Base-by-base conservation (phyloP, 2,797 vertebrate genomes). In the Cirrhinus molitorella region DNA sequence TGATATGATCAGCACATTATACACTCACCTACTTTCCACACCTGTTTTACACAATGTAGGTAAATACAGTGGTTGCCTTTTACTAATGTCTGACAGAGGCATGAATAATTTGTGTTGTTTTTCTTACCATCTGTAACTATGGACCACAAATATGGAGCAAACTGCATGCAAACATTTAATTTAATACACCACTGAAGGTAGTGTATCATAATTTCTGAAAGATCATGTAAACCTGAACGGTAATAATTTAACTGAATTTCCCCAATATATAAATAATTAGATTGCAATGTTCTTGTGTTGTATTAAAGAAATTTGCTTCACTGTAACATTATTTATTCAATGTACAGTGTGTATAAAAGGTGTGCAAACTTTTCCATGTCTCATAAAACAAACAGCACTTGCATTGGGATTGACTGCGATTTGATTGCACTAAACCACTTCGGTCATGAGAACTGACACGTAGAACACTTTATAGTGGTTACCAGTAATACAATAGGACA, bases 401-500 rank as follows among this genome's bases (percentile, higher is more conserved):
- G 47, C 59, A 14, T 28, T 61, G 25, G 14, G 13, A 61, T 16
- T 28, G 59, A 61, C 59, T 63, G 14, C 3, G 59, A 31, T 63
- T 34, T 53, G 34, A 73, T n/a, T 77, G 74, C 45, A 43, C 70
- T 82, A 19, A 40, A 25, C 59, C 31, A 40, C 70, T 65, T 9
- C 17, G 34, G 5, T 45, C 45, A 45, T 53, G 34, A 66, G 49
- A 55, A 68, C 25, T 17, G 31, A 73, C 57, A 65, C 11, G 51
- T 80, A 59, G 55, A 79, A 57, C 16, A 83, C 66, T 43, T 70
- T 40, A 31, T 78, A 74, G 59, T 78, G 68, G 71, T 45, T 31
- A 37, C 31, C 19, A 77, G 78, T 74, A 85, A 84, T 70, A 66
- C 19, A 71, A 85, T 83, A 84, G 57, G 74, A 68, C 45, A 45